Evolutionary conservation across 2,797 vertebrate genomes (phyloP), one percentile per base, ranked within the genome.

Genomic region (Knipowitschia caucasica): DNA sequence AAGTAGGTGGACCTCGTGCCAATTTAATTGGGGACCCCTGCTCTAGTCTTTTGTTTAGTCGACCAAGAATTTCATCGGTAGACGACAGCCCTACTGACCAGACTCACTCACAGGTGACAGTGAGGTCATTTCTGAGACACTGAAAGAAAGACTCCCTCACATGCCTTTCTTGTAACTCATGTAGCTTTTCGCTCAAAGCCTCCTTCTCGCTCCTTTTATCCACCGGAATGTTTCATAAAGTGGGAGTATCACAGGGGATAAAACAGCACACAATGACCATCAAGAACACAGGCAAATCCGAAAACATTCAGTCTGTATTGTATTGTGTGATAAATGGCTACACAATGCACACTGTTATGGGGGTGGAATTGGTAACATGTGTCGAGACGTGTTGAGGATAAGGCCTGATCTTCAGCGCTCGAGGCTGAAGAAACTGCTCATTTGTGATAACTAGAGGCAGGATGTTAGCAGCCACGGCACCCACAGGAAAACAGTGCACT

Each of bases 401-500:
- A 67, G 66, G 62, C 54, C 56, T 71, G 80, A 64, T 51, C 75
- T 65, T 67, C 50, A 74, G 71, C 73, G 64, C 69, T 71, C 73
- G 68, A 57, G 80, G 74, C 81, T 69, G 78, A 54, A 79, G 64
- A 77, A 81, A 57, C 80, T 83, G 80, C 67, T 73, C 57, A 58
- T 65, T 64, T 66, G 70, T 78, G 80, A 88, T 85, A 85, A 77
- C 64, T 67, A 27, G 27, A 72, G 72, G 85, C 87, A 89, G 89
- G 86, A 90, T 79, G 74, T 74, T 73, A 73, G 73, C 71, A 60
- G 71, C 63, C 73, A 60, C 81, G 71, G 67, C 71, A 71, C 82
- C 72, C 85, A 89, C 86, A 89, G 88, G 87, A 88, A 88, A 84
- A 77, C 79, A 76, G 69, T 69, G 67, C 59, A 73, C 81, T 89